These are phyloP conservation scores for Morinoia aosen DNA, from an alignment of 2,888 invertebrate species.

Conservation along the genomic window DNA sequence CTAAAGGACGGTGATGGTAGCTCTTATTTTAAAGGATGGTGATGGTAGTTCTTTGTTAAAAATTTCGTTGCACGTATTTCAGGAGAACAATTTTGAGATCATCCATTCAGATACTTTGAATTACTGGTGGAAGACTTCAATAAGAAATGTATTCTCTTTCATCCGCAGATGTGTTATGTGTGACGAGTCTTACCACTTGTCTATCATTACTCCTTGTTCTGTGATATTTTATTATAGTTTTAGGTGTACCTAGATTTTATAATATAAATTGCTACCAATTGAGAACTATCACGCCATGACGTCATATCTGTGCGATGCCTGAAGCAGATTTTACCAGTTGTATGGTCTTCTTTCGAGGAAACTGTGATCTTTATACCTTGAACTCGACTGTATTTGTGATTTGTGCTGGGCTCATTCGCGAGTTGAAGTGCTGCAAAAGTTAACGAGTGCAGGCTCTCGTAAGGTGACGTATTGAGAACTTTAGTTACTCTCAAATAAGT, in stretches of 20 bases:
- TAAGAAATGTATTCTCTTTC: not conserved
- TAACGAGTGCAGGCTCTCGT: not conserved
- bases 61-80: no score
- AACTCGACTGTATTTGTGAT: not conserved
- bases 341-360: not conserved
- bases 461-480: not conserved
- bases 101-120: no score
- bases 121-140: not conserved
- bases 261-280: not conserved
- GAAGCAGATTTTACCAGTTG: not conserved
- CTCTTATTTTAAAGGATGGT: no score
- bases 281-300: not conserved
- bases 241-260: not conserved
- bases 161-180: constrained; percentile 10
- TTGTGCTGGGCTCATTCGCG: not conserved
- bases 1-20: no score
- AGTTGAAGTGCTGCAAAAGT: not conserved
- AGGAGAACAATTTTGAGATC: no score
- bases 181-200: not conserved
- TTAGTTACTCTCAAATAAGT: not conserved
- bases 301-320: not conserved
- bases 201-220: constrained; percentile 4
- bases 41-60: no score
- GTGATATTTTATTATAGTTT: not conserved
- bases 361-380: not conserved